These are phyloP conservation scores for Drosophila kurseongensis DNA, from an alignment of 1,140 invertebrate species.

Conservation along the genomic window DNA sequence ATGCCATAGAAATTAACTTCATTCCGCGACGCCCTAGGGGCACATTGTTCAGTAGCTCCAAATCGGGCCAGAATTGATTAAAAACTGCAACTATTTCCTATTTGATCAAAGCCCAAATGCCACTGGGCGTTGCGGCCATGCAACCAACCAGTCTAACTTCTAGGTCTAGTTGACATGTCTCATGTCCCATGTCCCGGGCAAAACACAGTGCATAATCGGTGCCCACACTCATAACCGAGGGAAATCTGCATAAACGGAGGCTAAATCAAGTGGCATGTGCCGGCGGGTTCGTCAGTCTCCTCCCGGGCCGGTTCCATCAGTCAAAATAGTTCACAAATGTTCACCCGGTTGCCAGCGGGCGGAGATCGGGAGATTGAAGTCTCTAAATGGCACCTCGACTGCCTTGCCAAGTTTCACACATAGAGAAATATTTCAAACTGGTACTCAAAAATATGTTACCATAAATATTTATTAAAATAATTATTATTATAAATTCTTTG, in stretches of 20 bases:
- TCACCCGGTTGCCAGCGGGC: slow-evolving; percentile 47
- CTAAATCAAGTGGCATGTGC: slow-evolving; percentile 8
- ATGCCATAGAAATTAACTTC: slow-evolving; percentile 30
- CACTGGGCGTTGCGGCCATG: slow-evolving; percentile 59
- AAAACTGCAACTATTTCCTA: slow-evolving; percentile 53
- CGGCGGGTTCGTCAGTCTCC: slow-evolving; percentile 35
- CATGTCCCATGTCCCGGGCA: slow-evolving; percentile 27
- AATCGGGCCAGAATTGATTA: slow-evolving; percentile 54
- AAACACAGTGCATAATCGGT: slow-evolving; percentile 17
- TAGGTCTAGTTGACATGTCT: slow-evolving; percentile 25
- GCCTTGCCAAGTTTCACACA: slow-evolving; percentile 45
- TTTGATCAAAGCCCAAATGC: slow-evolving; percentile 14
- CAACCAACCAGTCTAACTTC: slow-evolving; percentile 17
- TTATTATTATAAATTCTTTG: too few species aligned
- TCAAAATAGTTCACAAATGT: slow-evolving; percentile 75
- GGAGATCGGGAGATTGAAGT: slow-evolving; percentile 40
- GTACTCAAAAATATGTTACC: background rate
- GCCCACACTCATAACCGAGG: slow-evolving; percentile 21
- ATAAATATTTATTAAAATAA: too few species aligned
- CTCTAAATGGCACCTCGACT: slow-evolving; percentile 70
- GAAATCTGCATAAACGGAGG: slow-evolving; percentile 57
- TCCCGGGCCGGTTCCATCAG: slow-evolving; percentile 45
- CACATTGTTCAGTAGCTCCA: slow-evolving; percentile 30
- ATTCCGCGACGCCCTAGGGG: slow-evolving; percentile 35
- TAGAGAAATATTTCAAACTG: background rate